These are phyloP conservation scores for Fopius arisanus DNA, from an alignment of 1,140 invertebrate genomes.

Conservation along the genomic window DNA sequence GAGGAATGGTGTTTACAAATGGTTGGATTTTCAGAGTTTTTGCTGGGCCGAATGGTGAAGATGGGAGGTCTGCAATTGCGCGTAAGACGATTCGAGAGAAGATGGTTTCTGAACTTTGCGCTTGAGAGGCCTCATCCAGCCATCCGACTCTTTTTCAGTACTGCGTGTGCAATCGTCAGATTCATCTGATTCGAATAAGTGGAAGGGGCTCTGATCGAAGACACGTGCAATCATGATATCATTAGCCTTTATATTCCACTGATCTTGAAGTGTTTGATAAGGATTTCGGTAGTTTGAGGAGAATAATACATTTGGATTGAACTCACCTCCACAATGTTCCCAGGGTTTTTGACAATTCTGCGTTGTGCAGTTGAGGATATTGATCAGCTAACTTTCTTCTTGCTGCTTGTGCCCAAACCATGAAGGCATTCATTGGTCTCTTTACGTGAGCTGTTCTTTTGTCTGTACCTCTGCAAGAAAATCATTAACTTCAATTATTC, in stretches of 20 bases:
- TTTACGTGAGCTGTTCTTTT: slow-evolving; percentile 94
- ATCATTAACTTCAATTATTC: not conserved
- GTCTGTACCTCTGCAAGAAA: slow-evolving; percentile 72
- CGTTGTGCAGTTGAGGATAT: slow-evolving; percentile 91
- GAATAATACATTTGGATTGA: not conserved
- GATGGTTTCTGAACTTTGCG: slow-evolving; percentile 8
- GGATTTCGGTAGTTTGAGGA: not conserved
- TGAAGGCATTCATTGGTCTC: slow-evolving; percentile 94
- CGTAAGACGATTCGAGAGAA: slow-evolving; percentile 16
- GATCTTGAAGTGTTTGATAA: not conserved
- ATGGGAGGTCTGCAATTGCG: slow-evolving; percentile 24
- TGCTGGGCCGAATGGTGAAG: not conserved
- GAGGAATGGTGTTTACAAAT: not conserved
- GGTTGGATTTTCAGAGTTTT: slow-evolving; percentile 1
- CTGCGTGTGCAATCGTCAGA: slow-evolving; percentile 40
- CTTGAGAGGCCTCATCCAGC: slow-evolving; percentile 14
- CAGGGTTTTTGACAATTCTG: slow-evolving; percentile 90
- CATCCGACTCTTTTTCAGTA: not conserved
- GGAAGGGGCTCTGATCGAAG: slow-evolving; percentile 37
- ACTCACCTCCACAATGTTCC: slow-evolving; percentile 88
- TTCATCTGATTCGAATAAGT: slow-evolving; percentile 43
- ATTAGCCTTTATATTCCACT: not conserved
- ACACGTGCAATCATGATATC: slow-evolving; percentile 40
- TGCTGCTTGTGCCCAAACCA: slow-evolving; percentile 96
- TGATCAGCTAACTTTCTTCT: slow-evolving; percentile 85